phyloP scores from a whole-genome alignment of 2,113 vertebrate genomes.

The Anhinga anhinga region DNA sequence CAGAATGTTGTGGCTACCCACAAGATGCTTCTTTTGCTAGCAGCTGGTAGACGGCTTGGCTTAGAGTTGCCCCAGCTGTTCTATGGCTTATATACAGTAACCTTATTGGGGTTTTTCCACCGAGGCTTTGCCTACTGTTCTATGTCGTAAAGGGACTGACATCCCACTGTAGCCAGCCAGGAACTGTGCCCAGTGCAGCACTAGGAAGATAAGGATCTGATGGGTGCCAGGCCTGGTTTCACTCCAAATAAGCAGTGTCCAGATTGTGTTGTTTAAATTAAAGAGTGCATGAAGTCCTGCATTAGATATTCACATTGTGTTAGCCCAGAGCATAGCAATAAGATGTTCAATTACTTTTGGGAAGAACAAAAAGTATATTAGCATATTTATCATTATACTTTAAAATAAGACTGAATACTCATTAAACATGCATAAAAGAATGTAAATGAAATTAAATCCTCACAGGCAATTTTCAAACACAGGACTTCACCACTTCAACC shows the following conservation, averaged over 20 bases:
- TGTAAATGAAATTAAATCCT: conserved; percentile 21
- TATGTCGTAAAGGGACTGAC: background rate
- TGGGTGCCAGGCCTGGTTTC: background rate
- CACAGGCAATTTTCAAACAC: conserved; percentile 33
- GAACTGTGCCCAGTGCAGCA: background rate
- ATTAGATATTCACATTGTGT: conserved; percentile 25
- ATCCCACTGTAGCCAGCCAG: background rate
- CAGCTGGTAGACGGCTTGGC: background rate
- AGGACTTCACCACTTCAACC: background rate
- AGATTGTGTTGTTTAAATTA: conserved; percentile 12
- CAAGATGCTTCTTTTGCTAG: background rate
- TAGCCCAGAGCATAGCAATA: background rate
- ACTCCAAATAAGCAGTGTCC: background rate
- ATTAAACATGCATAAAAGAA: conserved; percentile 62
- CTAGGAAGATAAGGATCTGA: background rate
- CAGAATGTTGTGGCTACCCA: background rate
- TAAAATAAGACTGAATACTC: conserved; percentile 58
- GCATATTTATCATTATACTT: conserved; percentile 67
- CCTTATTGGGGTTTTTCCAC: fast-evolving
- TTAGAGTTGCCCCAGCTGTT: background rate
- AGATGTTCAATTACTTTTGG: conserved; percentile 45
- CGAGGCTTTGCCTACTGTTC: background rate
- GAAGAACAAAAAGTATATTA: conserved; percentile 45
- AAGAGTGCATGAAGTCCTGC: background rate
- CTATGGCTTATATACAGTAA: background rate